Evolutionary conservation across 2,797 vertebrate genomes (phyloP).

Genomic region (Pipistrellus nathusii): DNA sequence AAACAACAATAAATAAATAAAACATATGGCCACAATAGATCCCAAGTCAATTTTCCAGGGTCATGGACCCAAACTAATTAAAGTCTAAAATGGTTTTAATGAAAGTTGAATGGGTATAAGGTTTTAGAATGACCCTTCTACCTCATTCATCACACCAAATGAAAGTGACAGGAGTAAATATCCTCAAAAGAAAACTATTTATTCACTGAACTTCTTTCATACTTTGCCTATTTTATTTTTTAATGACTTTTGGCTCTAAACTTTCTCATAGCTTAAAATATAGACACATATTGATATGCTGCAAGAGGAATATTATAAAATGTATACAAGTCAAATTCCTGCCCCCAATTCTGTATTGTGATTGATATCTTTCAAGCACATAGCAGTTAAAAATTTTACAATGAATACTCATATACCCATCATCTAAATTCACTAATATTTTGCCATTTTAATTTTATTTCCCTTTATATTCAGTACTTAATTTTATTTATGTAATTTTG

Average conservation of each 20-base stretch:
- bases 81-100: conserved; percentile 37
- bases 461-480: background rate
- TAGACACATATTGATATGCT: background rate
- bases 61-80: background rate
- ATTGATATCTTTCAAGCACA: conserved; percentile 14
- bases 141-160: background rate
- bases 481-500: background rate
- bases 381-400: conserved; percentile 40
- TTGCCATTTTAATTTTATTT: background rate
- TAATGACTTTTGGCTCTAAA: conserved; percentile 4
- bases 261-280: conserved; percentile 44
- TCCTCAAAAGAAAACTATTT: conserved; percentile 23
- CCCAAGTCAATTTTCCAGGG: background rate
- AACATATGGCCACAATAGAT: background rate
- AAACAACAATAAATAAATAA: background rate
- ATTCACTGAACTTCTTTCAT: background rate
- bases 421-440: conserved; percentile 43
- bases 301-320: conserved; percentile 10
- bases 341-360: background rate
- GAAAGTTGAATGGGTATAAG: conserved; percentile 40
- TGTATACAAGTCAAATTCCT: conserved; percentile 13
- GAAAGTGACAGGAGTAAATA: conserved; percentile 50
- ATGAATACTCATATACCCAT: background rate
- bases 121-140: conserved; percentile 42
- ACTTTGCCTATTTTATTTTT: conserved; percentile 4